Base-by-base conservation (phyloP, 2,797 vertebrate species). In the Apogon hyalosoma region DNA sequence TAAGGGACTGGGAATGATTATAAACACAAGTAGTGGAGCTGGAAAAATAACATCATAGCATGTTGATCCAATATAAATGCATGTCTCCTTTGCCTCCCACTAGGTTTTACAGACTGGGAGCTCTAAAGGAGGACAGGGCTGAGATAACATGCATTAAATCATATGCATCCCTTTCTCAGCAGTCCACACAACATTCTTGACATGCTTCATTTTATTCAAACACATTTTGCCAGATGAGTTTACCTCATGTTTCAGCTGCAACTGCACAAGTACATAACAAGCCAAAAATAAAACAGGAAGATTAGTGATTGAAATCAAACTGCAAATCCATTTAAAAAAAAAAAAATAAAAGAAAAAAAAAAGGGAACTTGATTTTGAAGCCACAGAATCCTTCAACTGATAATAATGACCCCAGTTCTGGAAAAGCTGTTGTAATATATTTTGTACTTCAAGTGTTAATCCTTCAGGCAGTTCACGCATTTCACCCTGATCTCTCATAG, bases 1-100 rank as follows among this genome's bases (percentile, higher is more conserved):
- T 69, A 59, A 74, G 88, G 79, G 85, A 87, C 61, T 7, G 21
- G 16, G 55, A 67, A 72, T 86, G 75, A 91, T 89, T 91, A 87
- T 76, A 76, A 89, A 90, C 82, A 79, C 75, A 75, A 85, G 85
- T 53, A 61, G 65, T 57, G 39, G 66, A 52, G 62, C 75, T 71
- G 75, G 69, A 85, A 77, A 88, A 90, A 84, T 66, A 82, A 75
- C 68, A 87, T 70, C 71, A 87, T 82, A 80, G 73, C 75, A 84
- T 88, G 91, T 89, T 87, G 88, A 88, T 90, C 86, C 86, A 90
- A 90, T 91, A 90, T 85, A 90, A 91, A 90, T 86, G 87, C 83
- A 85, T 83, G 82, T 82, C 86, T 87, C 77, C 69, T 74, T 77
- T 40, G 68, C 80, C 90, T 90, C 89, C 89, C 84, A 87, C 84